Base-by-base conservation (phyloP, 2,888 invertebrate genomes). In the Elaeidobius kamerunicus region DNA sequence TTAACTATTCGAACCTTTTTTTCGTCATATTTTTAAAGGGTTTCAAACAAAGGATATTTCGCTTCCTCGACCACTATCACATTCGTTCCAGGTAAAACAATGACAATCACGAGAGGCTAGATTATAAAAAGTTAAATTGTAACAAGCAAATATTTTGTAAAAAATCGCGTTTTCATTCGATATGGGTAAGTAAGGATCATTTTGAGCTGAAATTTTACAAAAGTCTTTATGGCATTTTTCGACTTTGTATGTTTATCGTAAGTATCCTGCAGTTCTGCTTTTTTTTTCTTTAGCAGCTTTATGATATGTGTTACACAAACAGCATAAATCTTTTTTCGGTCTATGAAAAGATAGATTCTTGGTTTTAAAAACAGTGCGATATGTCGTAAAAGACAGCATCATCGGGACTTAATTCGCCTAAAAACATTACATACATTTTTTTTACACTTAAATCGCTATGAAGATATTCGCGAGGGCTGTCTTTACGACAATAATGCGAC, bases 261-360 rank as follows among this genome's bases (percentile, higher is more conserved):
- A 19, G 2, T 18, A 32, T 43, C 20, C 38, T 34, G 14, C 18
- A 49, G n/a, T 19, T 15, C 42, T 43, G 5, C 12, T 9, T 18
- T 48, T 44, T 18, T 15, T 38, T 30, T 52, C 41, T 17, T 17
- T 35, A 12, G 34, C 11, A 7, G 45, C 52, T 27, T 47, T 17
- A 27, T 28, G 14, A 35, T 43, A 49, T 3, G 39, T 38, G n/a
- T 19, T 20, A 32, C 48, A 53, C 9, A 42, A 18, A 20, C 53
- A 35, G 23, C 53, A 53, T 14, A 41, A 48, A 38, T 53, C 48
- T 23, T 53, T 48, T 32, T 52, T 52, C 2, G 42, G 46, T 16
- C 28, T 28, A 17, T 41, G 35, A 32, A 52, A 47, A 11, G 52
- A 46, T 11, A 52, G 14, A 35, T 39, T 40, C 27, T n/a, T n/a